Evolutionary conservation across 37 sponge, comb jelly and placozoan genomes (phyloP), one percentile per base, ranked within the genome.

Genomic region (Diacarnus erythraeanus): DNA sequence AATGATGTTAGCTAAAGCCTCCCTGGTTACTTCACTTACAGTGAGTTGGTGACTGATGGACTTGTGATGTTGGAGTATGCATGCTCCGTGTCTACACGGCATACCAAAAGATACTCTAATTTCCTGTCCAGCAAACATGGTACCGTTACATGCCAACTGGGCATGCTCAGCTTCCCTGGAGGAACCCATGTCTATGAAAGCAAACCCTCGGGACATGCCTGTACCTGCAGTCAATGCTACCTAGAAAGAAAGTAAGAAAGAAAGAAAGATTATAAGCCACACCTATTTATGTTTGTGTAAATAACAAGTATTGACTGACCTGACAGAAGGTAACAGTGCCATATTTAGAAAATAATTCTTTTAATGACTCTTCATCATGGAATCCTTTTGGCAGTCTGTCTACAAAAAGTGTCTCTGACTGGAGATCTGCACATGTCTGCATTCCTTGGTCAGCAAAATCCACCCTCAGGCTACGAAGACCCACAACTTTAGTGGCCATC

Each of bases 11-110:
- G 57, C 29, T n/a, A 36, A 35, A 35, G n/a, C 12, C 40, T 17
- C 12, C n/a, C 10, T n/a, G 51, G 60, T 59, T 38, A 75, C 76
- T 18, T 29, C n/a, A 57, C 59, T 35, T 47, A 57, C 72, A 71
- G 42, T 25, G 18, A 20, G 34, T 4, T n/a, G 60, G 60, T 27
- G 18, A 59, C 23, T 10, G 30, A 20, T 37, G 4, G 68, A 29
- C 12, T 35, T 73, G 65, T 77, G 83, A 60, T 87, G 81, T 18
- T 92, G 93, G 25, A 92, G 77, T 23, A 92, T 92, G 39, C 80
- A 72, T 2, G 93, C 84, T 27, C 93, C 93, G 26, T 83, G 93
- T 47, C 93, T 29, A n/a, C 93, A 88, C 5, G 93, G 93, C 93
- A 92, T 92, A 25, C 88, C 89, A 77, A 83, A 92, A 20, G 93